Evolutionary conservation across 53 echinoderm and acorn worm genomes (phyloP).

Genomic region (Zoroaster sp.): DNA sequence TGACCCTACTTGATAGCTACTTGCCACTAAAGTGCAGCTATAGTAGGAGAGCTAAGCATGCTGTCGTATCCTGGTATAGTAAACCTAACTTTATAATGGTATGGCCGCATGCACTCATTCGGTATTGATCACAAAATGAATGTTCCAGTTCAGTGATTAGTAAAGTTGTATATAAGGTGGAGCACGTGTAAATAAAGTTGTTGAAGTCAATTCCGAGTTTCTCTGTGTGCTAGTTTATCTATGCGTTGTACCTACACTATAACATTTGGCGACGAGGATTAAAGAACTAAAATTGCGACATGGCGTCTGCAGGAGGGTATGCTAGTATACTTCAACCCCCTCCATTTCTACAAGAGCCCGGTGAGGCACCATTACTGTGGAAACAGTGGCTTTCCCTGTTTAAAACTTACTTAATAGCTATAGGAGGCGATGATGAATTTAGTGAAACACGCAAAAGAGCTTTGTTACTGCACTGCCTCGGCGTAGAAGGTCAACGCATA

Average conservation of each 20-base stretch:
- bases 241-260: not conserved
- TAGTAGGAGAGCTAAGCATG: no score
- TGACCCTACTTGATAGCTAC: no score
- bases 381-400: slow-evolving; percentile 37
- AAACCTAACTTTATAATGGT: no score
- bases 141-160: no score
- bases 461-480: slow-evolving; percentile 27
- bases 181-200: no score
- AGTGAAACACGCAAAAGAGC: not conserved
- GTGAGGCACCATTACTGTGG: slow-evolving; percentile 26
- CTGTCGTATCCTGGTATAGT: no score
- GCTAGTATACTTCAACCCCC: slow-evolving; percentile 26
- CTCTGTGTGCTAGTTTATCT: no score
- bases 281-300: not conserved
- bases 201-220: not conserved
- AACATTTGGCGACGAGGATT: slow-evolving; percentile 56
- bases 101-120: no score
- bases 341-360: slow-evolving; percentile 41
- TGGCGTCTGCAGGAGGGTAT: slow-evolving; percentile 38
- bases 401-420: slow-evolving; percentile 12
- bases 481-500: slow-evolving; percentile 6
- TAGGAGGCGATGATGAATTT: slow-evolving; percentile 2
- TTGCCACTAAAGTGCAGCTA: no score
- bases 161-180: no score
- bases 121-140: no score